Percentiles rank a stretch among this genome's conserved stretches.
Conservation (phyloP, 2,888 invertebrate species). For the Baronia brevicornis region DNA sequence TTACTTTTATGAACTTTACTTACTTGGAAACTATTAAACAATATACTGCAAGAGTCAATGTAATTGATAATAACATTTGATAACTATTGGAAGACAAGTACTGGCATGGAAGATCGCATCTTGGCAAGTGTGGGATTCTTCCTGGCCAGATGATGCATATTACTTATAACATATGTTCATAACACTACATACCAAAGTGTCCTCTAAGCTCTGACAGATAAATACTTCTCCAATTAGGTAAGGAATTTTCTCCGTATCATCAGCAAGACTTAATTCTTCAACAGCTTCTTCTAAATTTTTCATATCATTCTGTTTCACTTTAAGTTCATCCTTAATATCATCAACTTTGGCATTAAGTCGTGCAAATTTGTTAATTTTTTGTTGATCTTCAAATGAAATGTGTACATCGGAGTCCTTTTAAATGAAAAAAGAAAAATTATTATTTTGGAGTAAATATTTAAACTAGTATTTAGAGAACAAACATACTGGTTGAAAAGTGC, state of each 20-base stretch:
- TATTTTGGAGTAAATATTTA: slow-evolving; percentile 12
- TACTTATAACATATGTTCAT: not conserved
- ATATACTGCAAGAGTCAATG: no score
- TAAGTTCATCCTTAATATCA: slow-evolving; percentile 91
- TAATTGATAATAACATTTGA: no score
- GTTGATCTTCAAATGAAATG: slow-evolving; percentile 97
- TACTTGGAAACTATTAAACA: no score
- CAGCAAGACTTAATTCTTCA: slow-evolving; percentile 88
- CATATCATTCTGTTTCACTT: slow-evolving; percentile 90
- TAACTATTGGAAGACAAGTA: no score
- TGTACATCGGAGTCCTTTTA: slow-evolving; percentile 91
- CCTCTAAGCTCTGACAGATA: slow-evolving; percentile 84
- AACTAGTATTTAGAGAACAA: slow-evolving; percentile 5
- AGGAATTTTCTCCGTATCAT: slow-evolving; percentile 85
- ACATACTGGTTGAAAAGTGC: slow-evolving; percentile 83
- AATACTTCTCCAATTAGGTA: slow-evolving; percentile 94
- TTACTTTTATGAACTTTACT: no score
- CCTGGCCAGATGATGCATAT: no score
- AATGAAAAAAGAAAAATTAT: slow-evolving; percentile 10
- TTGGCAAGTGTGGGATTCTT: no score
- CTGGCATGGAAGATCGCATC: no score
- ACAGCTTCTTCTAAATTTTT: slow-evolving; percentile 95
- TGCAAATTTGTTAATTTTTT: slow-evolving; percentile 97
- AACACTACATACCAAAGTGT: slow-evolving; percentile 78
- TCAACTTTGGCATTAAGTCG: slow-evolving; percentile 93